phyloP scores from a whole-genome alignment of 2,888 invertebrate species.

The Tridacna gigas region DNA sequence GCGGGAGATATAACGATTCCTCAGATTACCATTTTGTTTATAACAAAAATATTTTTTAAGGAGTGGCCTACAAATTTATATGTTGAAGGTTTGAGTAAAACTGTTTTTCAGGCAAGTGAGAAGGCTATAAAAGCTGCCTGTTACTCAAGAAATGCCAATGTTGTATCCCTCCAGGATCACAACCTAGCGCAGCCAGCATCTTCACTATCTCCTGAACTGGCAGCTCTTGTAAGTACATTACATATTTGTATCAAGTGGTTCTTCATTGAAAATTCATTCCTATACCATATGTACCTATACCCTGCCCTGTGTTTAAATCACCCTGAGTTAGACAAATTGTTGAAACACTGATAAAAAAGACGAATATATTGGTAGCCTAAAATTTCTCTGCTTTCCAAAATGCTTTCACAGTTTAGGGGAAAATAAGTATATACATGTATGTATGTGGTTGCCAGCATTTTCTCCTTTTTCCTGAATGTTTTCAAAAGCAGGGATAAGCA shows the following conservation, averaged over 20 bases:
- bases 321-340: too few species aligned
- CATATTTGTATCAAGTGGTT: not conserved
- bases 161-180: conserved; percentile 6
- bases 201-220: not conserved
- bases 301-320: too few species aligned
- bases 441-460: too few species aligned
- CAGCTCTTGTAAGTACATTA: not conserved
- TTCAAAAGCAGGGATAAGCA: too few species aligned
- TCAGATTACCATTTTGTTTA: not conserved
- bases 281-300: too few species aligned
- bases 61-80: not conserved
- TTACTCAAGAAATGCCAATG: conserved; percentile 47
- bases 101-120: conserved; percentile 48
- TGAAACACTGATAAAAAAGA: too few species aligned
- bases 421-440: too few species aligned
- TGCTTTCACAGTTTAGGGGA: too few species aligned
- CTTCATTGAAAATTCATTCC: not conserved
- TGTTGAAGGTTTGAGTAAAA: not conserved
- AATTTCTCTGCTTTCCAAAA: too few species aligned
- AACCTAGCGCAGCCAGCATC: not conserved
- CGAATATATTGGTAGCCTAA: too few species aligned
- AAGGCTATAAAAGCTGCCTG: conserved; percentile 54
- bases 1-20: too few species aligned
- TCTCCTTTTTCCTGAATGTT: too few species aligned
- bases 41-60: not conserved